phyloP scores from a whole-genome alignment of 2,797 vertebrate species.

The Mycteria americana region DNA sequence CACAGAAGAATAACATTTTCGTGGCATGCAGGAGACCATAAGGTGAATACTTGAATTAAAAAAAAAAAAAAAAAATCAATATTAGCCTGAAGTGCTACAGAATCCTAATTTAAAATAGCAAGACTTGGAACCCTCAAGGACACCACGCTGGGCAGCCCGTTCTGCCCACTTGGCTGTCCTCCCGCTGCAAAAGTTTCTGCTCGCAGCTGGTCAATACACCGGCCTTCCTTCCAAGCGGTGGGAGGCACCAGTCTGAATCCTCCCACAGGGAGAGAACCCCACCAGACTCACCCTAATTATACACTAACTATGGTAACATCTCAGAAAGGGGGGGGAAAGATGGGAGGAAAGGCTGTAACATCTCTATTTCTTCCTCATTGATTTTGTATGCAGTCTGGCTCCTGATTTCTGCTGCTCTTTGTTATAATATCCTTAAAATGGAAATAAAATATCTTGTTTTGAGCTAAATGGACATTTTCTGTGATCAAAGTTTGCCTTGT shows the following conservation, averaged over 20 bases:
- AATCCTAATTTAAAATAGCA: background rate
- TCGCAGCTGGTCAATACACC: background rate
- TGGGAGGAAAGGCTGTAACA: background rate
- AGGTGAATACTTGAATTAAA: background rate
- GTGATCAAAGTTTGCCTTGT: background rate
- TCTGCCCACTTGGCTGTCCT: background rate
- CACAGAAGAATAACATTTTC: background rate
- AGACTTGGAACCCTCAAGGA: background rate
- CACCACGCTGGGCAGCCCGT: background rate
- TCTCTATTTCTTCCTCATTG: background rate
- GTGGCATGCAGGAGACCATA: background rate
- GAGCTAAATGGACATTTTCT: background rate
- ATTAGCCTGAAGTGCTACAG: background rate
- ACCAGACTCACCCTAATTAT: background rate
- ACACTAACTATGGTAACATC: rapidly evolving
- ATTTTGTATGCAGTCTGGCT: background rate
- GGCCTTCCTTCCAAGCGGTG: background rate
- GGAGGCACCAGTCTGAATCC: background rate
- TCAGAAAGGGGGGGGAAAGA: no score
- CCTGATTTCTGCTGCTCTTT: background rate
- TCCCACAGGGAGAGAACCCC: background rate
- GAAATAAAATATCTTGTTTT: rapidly evolving
- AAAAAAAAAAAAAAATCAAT: background rate
- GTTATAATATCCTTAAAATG: background rate
- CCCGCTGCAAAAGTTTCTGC: background rate